A percentile compares a stretch with the other conserved stretches of the same genome.
phyloP scores from a whole-genome alignment of 2,113 vertebrate species.

The Ammodytes dubius region DNA sequence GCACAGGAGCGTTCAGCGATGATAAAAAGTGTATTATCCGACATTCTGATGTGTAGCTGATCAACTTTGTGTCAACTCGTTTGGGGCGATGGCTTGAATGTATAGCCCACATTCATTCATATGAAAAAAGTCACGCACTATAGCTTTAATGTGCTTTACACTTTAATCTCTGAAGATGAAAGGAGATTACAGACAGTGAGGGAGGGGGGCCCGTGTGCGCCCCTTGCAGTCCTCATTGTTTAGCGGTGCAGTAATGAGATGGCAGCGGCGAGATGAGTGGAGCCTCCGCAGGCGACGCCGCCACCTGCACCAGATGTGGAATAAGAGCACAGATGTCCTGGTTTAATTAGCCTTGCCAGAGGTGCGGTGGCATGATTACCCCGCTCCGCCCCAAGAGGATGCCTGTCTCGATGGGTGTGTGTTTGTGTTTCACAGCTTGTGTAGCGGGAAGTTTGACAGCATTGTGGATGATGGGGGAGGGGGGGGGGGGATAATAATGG shows the following conservation, averaged over 20 bases:
- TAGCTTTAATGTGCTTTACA: neutral
- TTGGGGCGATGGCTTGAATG: no score
- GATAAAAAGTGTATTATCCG: no score
- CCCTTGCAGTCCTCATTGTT: conserved; percentile 62
- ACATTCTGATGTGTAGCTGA: no score
- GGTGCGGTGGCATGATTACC: conserved; percentile 76
- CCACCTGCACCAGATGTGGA: conserved; percentile 81
- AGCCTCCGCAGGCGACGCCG: conserved; percentile 45
- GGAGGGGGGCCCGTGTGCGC: neutral
- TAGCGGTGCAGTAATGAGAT: conserved; percentile 51
- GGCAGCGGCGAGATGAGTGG: neutral
- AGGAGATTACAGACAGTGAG: neutral
- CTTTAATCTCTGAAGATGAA: neutral
- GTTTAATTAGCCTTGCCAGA: conserved; percentile 82
- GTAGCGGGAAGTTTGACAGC: conserved; percentile 36
- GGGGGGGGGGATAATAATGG: neutral
- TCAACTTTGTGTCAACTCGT: no score
- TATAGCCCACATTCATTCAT: no score
- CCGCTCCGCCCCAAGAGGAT: conserved; percentile 57
- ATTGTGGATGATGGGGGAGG: neutral
- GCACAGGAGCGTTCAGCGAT: no score
- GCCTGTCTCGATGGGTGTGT: conserved; percentile 51
- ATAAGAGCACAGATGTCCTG: conserved; percentile 72
- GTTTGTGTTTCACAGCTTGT: conserved; percentile 45
- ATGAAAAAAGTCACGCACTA: no score